Percentiles rank a stretch among this genome's conserved stretches.
These are phyloP conservation scores for Malacoraja senta DNA, from an alignment of 2,797 vertebrate genomes.

Conservation along the genomic window DNA sequence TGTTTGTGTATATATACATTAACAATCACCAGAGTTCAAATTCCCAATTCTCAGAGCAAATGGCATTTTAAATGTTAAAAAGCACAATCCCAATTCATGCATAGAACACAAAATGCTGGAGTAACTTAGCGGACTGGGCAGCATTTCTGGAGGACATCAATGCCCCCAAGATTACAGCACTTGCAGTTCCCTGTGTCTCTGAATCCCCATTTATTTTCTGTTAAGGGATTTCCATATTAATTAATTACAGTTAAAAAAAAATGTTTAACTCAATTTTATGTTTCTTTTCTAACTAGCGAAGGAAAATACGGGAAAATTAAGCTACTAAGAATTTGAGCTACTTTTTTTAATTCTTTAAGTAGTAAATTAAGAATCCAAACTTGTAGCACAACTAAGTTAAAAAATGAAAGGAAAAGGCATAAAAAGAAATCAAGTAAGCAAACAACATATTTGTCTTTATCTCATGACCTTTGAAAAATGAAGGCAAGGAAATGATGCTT, in stretches of 20 bases:
- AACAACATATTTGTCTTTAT: neutral
- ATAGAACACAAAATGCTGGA: too few species aligned
- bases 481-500: neutral
- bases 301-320: neutral
- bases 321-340: neutral
- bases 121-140: too few species aligned
- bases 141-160: too few species aligned
- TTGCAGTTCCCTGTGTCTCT: too few species aligned
- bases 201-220: neutral
- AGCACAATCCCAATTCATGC: neutral
- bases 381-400: neutral
- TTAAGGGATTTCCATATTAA: neutral
- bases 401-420: neutral
- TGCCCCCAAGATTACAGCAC: too few species aligned
- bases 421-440: neutral
- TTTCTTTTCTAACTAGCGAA: neutral
- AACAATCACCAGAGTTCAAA: neutral
- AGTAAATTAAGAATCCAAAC: neutral
- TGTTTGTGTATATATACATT: neutral
- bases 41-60: neutral
- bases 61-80: neutral
- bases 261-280: neutral
- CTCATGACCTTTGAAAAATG: neutral
- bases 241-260: neutral
- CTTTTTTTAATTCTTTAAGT: neutral